Conservation (phyloP, 1,140 invertebrate species). For the Acromyrmex charruanus region DNA sequence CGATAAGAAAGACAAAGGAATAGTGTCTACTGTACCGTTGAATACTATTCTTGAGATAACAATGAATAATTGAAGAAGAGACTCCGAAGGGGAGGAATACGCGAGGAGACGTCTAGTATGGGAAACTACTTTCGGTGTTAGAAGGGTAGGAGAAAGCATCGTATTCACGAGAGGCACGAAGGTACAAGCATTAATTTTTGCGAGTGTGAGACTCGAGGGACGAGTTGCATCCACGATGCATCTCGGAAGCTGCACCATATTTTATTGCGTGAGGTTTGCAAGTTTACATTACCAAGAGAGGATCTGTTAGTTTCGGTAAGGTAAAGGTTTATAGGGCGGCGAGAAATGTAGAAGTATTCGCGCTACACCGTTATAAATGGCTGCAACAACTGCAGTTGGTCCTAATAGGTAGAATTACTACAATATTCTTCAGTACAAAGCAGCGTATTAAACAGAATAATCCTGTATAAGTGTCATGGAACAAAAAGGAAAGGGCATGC, state of each 20-base stretch:
- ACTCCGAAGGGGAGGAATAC: conserved; percentile 3
- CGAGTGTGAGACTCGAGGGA: conserved; percentile 65
- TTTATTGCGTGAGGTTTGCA: conserved; percentile 66
- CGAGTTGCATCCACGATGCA: conserved; percentile 48
- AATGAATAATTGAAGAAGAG: conserved; percentile 64
- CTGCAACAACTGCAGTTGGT: conserved; percentile 44
- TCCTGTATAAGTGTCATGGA: background rate
- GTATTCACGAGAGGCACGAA: conserved; percentile 6
- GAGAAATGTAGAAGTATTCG: conserved; percentile 32
- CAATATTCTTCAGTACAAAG: background rate
- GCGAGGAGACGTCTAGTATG: conserved; percentile 11
- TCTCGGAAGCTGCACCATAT: conserved; percentile 52
- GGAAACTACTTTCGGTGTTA: background rate
- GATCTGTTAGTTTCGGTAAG: conserved; percentile 44
- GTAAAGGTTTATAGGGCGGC: conserved; percentile 22
- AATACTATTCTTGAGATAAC: conserved; percentile 8
- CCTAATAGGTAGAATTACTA: conserved; percentile 7
- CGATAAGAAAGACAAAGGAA: conserved; percentile 18
- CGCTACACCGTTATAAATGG: conserved; percentile 21
- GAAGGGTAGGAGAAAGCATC: background rate
- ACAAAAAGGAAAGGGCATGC: background rate
- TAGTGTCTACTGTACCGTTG: background rate
- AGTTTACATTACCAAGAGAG: conserved; percentile 46
- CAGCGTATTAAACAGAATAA: conserved; percentile 19
- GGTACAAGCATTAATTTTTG: conserved; percentile 66